Base-by-base conservation (phyloP, 1,140 invertebrate genomes). In the Tetragonula clypearis region DNA sequence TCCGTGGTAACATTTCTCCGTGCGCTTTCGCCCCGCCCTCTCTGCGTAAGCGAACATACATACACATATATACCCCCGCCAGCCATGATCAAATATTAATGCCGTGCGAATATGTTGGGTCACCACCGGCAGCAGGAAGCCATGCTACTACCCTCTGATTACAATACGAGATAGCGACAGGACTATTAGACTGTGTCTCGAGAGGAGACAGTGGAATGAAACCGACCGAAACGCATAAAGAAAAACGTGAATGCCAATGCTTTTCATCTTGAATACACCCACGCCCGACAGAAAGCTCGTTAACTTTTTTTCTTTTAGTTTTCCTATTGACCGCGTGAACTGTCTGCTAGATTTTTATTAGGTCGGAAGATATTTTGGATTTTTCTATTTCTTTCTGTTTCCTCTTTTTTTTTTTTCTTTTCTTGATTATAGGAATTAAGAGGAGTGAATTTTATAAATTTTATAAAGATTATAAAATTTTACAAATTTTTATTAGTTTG, bases 11-110 rank as follows among this genome's bases (percentile, higher is more conserved):
- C 30, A 23, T 80, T 71, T 80, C 35, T 56, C n/a, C 30, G 17
- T 78, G 35, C 19, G 41, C 26, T 62, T 53, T 72, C 30, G 82
- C 68, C 76, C 49, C 85, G 75, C 60, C 75, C 77, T 66, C 26
- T 14, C 53, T 82, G 26, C 65, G 53, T 60, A n/a, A 71, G 17
- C 55, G 23, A 49, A 65, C 82, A 71, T 21, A 65, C 82, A 71
- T 21, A 68, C 49, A 72, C 73, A 35, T 49, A 49, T 49, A 49
- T 49, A 4, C 11, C 19, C 30, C 14, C 23, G 21, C 53, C 80
- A 53, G 65, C 56, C 72, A 79, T 79, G 78, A 84, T 90, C 87
- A 84, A 90, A 88, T 82, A 90, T 90, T 84, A 69, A 90, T 90
- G 62, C 65, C 77, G 56, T 60, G 65, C 53, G 87, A 85, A 79